A percentile compares a stretch with the other conserved stretches of the same genome.
Evolutionary conservation across 2,113 vertebrate species (phyloP).

Genomic region (Thinocorus orbignyianus): DNA sequence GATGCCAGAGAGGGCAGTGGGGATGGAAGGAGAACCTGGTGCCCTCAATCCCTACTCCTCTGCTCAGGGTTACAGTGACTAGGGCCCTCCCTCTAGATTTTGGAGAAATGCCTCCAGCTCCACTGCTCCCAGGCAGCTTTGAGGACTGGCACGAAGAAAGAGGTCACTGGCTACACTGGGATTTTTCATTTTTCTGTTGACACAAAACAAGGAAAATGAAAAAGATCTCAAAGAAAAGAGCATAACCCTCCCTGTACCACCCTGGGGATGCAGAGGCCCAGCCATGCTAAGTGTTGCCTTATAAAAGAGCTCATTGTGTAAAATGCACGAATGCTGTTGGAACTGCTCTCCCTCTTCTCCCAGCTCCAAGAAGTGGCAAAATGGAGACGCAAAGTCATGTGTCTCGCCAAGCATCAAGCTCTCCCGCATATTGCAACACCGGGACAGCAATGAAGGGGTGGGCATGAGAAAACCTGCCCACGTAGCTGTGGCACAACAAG

Average conservation of each 20-base stretch:
- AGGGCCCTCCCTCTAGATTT: background rate
- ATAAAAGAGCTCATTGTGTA: background rate
- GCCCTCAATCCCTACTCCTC: background rate
- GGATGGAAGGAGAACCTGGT: background rate
- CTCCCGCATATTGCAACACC: background rate
- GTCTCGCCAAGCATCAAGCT: fast-evolving
- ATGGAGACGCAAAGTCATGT: background rate
- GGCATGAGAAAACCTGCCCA: background rate
- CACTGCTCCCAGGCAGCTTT: background rate
- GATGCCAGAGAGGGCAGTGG: background rate
- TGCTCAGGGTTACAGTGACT: background rate
- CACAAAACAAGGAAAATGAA: background rate
- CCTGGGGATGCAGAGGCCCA: background rate
- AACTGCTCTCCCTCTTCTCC: background rate
- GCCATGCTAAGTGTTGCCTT: background rate
- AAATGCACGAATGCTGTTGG: background rate
- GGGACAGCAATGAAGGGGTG: fast-evolving
- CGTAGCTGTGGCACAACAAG: background rate
- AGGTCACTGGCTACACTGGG: background rate
- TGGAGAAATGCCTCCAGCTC: background rate
- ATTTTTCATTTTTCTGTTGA: background rate
- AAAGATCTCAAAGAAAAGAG: background rate
- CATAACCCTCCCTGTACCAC: background rate
- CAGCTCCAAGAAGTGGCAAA: background rate
- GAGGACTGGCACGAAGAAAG: background rate